A percentile compares a stretch with the other conserved stretches of the same genome.
Conservation (phyloP, 2,113 vertebrate species). For the Chaetops frenatus region DNA sequence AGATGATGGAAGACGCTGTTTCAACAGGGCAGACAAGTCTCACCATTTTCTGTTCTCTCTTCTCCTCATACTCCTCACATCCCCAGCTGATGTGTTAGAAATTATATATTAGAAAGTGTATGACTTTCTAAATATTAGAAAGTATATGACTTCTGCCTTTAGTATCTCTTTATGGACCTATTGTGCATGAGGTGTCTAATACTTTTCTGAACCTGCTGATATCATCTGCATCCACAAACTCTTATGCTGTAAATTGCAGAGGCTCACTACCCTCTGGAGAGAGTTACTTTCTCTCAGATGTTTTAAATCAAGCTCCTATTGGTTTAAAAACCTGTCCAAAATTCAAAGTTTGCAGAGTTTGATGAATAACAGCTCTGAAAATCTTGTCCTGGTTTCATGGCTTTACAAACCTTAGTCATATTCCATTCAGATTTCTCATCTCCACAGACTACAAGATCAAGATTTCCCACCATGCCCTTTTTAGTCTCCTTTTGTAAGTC, state of each 20-base stretch:
- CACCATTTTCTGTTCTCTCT: background rate
- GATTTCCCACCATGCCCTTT: background rate
- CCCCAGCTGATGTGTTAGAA: background rate
- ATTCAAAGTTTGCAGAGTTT: background rate
- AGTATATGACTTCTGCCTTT: background rate
- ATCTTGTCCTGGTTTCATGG: background rate
- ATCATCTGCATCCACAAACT: background rate
- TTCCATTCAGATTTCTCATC: background rate
- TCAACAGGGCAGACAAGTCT: background rate
- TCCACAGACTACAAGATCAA: background rate
- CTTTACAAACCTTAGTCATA: background rate
- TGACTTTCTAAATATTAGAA: background rate
- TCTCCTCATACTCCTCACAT: background rate
- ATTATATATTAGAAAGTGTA: background rate
- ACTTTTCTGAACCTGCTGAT: background rate
- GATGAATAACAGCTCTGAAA: background rate
- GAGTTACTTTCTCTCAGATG: background rate
- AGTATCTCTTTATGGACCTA: background rate
- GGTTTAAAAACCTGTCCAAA: background rate
- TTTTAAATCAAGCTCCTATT: background rate
- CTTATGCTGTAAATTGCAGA: background rate
- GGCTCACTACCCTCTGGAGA: background rate
- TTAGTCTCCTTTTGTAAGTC: background rate
- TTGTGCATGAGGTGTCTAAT: background rate
- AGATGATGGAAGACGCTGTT: background rate